Percentiles rank a stretch among this genome's conserved stretches.
Evolutionary conservation across 2,113 vertebrate species (phyloP).

Genomic region (Sinosuthora webbiana): DNA sequence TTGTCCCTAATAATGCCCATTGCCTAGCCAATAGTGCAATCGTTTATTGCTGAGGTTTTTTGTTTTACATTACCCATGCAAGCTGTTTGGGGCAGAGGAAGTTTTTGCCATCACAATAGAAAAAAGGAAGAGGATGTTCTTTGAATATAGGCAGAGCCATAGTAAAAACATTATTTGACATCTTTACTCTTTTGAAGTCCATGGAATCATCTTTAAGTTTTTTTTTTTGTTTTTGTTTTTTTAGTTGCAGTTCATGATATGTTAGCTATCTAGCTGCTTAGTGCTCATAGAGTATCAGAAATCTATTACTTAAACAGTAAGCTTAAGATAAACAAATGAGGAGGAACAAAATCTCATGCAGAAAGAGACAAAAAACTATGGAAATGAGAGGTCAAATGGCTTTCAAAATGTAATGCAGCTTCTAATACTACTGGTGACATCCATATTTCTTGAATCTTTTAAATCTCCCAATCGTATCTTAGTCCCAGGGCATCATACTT

Average conservation of each 20-base stretch:
- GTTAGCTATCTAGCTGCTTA: not conserved
- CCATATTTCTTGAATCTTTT: not conserved
- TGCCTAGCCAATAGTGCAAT: not conserved
- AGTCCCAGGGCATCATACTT: not conserved
- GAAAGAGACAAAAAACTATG: not conserved
- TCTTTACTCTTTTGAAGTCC: not conserved
- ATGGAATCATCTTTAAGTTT: not conserved
- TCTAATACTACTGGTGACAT: not conserved
- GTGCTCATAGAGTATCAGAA: not conserved
- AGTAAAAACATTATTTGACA: not conserved
- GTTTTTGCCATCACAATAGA: not conserved
- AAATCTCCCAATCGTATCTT: not conserved
- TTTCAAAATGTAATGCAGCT: not conserved
- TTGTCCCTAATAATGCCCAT: not conserved
- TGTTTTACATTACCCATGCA: not conserved
- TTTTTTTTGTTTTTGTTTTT: no score
- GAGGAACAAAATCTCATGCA: not conserved
- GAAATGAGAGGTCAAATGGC: not conserved
- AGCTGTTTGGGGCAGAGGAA: not conserved
- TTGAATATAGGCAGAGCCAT: not conserved
- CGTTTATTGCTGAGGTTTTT: not conserved
- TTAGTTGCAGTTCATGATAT: not conserved
- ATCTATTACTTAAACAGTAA: not conserved
- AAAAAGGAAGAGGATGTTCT: not conserved
- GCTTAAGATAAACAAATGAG: not conserved